These are phyloP conservation scores for Daphoenositta chrysoptera DNA, from an alignment of 2,113 vertebrate species.

Conservation along the genomic window DNA sequence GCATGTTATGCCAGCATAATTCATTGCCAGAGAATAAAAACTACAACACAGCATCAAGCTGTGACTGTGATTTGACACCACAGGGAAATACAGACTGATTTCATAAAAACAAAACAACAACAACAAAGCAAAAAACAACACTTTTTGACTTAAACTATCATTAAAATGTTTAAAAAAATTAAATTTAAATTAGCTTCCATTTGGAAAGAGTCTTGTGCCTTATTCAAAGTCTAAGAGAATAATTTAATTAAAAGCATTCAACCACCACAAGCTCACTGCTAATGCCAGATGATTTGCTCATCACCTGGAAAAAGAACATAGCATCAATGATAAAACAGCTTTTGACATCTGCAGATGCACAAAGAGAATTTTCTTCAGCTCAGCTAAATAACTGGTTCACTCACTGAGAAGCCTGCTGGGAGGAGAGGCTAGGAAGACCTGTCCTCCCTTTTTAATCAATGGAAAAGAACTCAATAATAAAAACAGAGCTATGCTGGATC, in stretches of 20 bases:
- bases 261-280: neutral
- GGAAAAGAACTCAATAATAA: neutral
- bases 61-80: neutral
- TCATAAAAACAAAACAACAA: neutral
- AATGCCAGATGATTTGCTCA: neutral
- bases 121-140: neutral
- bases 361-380: slow-evolving; percentile 7
- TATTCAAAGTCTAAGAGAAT: neutral
- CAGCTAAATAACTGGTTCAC: neutral
- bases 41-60: neutral
- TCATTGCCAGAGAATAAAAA: neutral
- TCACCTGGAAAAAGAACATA: neutral
- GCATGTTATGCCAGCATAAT: neutral
- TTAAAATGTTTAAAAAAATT: neutral
- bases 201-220: neutral
- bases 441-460: neutral
- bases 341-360: slow-evolving; percentile 10
- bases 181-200: neutral
- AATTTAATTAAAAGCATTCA: neutral
- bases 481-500: neutral
- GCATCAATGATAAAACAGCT: neutral
- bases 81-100: neutral
- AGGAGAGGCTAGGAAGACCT: neutral
- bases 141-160: neutral
- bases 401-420: neutral